Base-by-base conservation (phyloP, 2,797 vertebrate genomes). In the Catharus ustulatus region DNA sequence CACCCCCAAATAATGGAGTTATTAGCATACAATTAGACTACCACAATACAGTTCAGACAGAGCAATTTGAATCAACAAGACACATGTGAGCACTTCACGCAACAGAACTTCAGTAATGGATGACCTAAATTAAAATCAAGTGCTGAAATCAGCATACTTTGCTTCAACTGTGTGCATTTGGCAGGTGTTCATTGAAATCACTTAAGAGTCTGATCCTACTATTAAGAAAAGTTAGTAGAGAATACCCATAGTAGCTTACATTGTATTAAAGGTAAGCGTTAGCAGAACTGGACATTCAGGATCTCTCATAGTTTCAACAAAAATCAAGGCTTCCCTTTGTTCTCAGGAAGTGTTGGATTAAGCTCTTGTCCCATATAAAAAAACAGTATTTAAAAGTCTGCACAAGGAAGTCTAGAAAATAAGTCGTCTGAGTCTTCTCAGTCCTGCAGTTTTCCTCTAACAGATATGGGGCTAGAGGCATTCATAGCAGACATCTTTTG, bases 401-500 rank as follows among this genome's bases (percentile, higher is more conserved):
- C 59, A 84, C 16, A 69, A 73, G 48, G 13, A 87, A 93, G 40
- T 57, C 84, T 78, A 83, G 30, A 55, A 89, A 76, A 58, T 46
- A 91, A 86, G 51, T 91, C 36, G 61, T 91, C 66, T 67, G 54
- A 57, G 73, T 84, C n/a, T 91, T 62, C 58, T 76, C 57, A 73
- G 91, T 94, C 89, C 95, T 0, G 74, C 57, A 91, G 83, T 74
- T 86, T 91, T 92, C 66, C 64, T 91, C 42, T 77, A 95, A 72
- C 61, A 96, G 86, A 84, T 82, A 92, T 14, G 45, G 80, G 94
- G 67, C 89, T 86, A 51, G 52, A 96, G 90, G 77, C 90, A 91
- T 94, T 93, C 80, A 17, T 73, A 91, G 92, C 87, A 91, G 94
- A 86, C 74, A 95, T 95, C 84, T 94, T 94, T 93, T 82, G 94